Conservation (phyloP, 2,797 vertebrate species). For the Clarias pachynema region DNA sequence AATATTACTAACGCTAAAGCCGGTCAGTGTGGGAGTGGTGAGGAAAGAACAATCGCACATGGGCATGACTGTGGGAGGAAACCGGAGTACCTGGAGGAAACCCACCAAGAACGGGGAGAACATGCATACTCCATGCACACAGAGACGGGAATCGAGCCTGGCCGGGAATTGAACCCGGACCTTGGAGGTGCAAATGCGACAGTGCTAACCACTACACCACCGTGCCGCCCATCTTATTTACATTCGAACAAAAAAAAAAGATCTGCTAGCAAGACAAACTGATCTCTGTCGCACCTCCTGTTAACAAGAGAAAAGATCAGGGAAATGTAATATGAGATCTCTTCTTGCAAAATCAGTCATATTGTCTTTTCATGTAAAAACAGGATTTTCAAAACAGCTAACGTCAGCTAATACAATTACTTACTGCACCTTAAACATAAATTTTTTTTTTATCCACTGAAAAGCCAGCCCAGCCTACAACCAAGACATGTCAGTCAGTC, state of each 20-base stretch:
- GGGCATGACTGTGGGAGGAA: too few species aligned
- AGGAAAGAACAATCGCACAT: too few species aligned
- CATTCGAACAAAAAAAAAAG: not conserved
- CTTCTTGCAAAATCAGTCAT: not conserved
- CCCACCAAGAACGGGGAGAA: too few species aligned
- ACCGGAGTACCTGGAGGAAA: too few species aligned
- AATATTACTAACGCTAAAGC: too few species aligned
- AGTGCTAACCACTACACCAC: too few species aligned
- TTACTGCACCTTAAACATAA: not conserved
- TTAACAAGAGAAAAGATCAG: not conserved
- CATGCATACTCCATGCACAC: too few species aligned
- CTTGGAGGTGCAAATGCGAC: too few species aligned
- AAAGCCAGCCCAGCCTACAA: not conserved
- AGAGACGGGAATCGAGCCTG: too few species aligned
- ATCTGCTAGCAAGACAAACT: not conserved
- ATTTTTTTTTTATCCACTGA: not conserved
- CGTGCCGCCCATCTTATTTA: not conserved
- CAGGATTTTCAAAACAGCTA: not conserved
- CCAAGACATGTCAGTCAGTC: constrained; percentile 24
- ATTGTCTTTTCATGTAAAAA: not conserved
- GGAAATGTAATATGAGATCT: not conserved
- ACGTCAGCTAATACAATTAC: not conserved
- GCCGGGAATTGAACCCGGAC: too few species aligned
- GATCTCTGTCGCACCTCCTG: not conserved
- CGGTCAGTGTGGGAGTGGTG: too few species aligned